Evolutionary conservation across 2,888 invertebrate genomes (phyloP).

Genomic region (Ornithoptera alexandrae): DNA sequence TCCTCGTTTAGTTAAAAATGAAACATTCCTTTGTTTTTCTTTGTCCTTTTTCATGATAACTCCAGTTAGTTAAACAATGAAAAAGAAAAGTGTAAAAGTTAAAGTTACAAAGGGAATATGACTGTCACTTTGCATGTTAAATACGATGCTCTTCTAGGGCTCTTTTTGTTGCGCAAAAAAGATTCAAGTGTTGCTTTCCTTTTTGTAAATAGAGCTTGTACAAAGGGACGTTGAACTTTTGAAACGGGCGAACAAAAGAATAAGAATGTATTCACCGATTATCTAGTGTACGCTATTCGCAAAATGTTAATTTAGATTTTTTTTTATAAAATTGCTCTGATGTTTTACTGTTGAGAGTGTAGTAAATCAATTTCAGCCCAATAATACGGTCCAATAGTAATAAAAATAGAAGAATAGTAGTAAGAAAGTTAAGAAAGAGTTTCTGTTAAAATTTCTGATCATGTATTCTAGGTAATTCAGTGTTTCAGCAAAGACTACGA

Average conservation of each 20-base stretch:
- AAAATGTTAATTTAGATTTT: neutral
- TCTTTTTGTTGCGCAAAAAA: slow-evolving; percentile 4
- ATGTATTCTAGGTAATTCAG: no score
- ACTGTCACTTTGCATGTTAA: slow-evolving; percentile 20
- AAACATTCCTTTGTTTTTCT: neutral
- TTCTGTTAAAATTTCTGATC: no score
- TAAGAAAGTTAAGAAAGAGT: no score
- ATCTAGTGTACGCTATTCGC: neutral
- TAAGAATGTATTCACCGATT: neutral
- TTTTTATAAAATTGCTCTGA: neutral
- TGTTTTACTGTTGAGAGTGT: neutral
- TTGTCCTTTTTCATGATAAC: neutral
- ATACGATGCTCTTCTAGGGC: slow-evolving; percentile 14
- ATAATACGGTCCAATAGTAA: no score
- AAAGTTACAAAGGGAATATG: slow-evolving; percentile 21
- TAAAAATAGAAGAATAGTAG: no score
- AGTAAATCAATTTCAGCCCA: no score
- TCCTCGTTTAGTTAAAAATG: neutral
- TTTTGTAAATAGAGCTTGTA: slow-evolving; percentile 17
- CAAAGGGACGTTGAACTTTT: slow-evolving; percentile 13
- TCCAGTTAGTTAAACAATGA: neutral
- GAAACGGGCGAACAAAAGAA: slow-evolving; percentile 5
- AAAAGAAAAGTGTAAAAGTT: slow-evolving; percentile 15
- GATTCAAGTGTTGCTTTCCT: slow-evolving; percentile 13
- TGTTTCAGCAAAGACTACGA: no score